A percentile compares a stretch with the other conserved stretches of the same genome.
Evolutionary conservation across 2,113 vertebrate species (phyloP).

Genomic region (Fulica atra): DNA sequence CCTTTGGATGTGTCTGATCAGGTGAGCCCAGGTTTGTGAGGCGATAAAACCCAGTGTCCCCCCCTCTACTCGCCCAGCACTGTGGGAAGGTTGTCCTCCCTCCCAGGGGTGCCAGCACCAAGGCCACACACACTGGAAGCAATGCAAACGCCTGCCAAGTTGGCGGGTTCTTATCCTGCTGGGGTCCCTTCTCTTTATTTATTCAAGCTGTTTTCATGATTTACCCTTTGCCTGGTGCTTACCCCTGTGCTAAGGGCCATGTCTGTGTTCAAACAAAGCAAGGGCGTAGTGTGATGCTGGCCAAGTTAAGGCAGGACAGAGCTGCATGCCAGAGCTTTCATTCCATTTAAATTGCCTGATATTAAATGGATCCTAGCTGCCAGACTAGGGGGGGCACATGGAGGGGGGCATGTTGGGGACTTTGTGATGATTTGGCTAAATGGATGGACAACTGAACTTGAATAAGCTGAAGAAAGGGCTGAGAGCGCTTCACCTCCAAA

Average conservation of each 20-base stretch:
- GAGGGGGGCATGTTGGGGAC: background rate
- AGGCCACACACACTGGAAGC: background rate
- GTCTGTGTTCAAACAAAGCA: background rate
- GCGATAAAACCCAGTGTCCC: background rate
- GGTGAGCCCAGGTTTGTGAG: background rate
- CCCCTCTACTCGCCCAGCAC: background rate
- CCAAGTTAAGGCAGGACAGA: background rate
- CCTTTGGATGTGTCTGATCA: accelerated
- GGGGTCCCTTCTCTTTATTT: background rate
- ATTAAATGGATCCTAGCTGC: background rate
- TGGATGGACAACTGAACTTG: background rate
- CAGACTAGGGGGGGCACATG: no score
- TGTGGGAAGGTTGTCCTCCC: background rate
- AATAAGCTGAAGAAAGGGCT: background rate
- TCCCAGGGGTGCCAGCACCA: background rate
- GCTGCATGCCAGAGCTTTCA: background rate
- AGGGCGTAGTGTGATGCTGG: background rate
- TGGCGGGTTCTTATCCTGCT: background rate
- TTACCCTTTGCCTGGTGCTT: background rate
- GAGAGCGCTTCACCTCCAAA: background rate
- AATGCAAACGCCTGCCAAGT: background rate
- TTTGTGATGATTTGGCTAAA: background rate
- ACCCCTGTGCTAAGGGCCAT: accelerated
- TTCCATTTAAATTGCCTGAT: background rate
- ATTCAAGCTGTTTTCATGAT: background rate